These are phyloP conservation scores for Dicrostonyx torquatus DNA, from an alignment of 2,797 vertebrate species.

Conservation along the genomic window DNA sequence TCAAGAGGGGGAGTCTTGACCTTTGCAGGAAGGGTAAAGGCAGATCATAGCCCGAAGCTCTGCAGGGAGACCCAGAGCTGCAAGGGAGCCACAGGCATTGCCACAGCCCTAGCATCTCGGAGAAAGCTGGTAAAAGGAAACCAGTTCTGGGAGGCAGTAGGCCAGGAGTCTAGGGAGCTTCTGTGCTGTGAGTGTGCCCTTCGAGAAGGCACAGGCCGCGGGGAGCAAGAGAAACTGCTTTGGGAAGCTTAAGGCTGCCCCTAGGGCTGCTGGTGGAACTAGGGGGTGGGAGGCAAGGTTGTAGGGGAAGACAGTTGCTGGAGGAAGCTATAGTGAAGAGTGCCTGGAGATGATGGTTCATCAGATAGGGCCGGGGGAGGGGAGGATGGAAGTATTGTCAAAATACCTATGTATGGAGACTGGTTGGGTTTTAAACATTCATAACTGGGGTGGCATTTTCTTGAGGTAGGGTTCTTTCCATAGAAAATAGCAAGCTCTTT, in stretches of 20 bases:
- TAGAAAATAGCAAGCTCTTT: conserved; percentile 28
- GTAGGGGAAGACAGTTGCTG: conserved; percentile 2
- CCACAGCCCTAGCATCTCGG: conserved; percentile 20
- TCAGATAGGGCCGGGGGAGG: background rate
- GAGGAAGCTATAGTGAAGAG: conserved; percentile 68
- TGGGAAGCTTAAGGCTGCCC: background rate
- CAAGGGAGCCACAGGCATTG: conserved; percentile 58
- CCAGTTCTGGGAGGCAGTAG: conserved; percentile 71
- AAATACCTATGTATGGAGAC: conserved; percentile 38
- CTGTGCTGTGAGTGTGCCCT: background rate
- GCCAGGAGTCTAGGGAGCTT: background rate
- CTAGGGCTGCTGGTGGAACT: background rate
- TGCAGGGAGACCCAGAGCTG: conserved; percentile 72
- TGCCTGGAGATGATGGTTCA: conserved; percentile 28
- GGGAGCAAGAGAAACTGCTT: conserved; percentile 6
- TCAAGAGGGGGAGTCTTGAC: conserved; percentile 70
- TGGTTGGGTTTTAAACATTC: background rate
- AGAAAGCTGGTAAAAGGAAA: conserved; percentile 82
- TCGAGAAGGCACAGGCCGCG: background rate
- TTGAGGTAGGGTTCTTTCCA: conserved; percentile 18
- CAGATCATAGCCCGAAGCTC: conserved; percentile 77
- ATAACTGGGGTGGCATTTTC: background rate
- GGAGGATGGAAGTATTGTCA: background rate
- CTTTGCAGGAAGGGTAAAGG: conserved; percentile 74
- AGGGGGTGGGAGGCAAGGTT: background rate